phyloP scores from a whole-genome alignment of 1,140 invertebrate genomes.

The Sarcophaga peregrina region DNA sequence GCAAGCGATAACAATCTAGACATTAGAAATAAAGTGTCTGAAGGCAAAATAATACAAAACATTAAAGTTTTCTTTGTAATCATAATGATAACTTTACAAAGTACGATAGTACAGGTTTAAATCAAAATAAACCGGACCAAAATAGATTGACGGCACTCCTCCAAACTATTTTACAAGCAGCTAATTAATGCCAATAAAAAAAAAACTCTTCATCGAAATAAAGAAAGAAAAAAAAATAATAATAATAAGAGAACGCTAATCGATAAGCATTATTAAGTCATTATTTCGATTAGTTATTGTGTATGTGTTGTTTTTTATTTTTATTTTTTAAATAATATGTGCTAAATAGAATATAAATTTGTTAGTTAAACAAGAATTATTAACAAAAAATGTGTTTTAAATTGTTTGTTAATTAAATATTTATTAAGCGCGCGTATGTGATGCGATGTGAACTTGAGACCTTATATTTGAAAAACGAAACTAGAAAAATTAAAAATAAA shows the following conservation, averaged over 20 bases:
- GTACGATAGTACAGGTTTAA: too few species aligned
- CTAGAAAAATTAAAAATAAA: background rate
- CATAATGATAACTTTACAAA: too few species aligned
- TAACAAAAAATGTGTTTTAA: background rate
- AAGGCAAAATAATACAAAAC: too few species aligned
- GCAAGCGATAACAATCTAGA: too few species aligned
- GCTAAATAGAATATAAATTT: background rate
- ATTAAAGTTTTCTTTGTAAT: too few species aligned
- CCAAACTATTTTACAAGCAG: too few species aligned
- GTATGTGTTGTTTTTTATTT: too few species aligned
- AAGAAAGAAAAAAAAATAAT: background rate
- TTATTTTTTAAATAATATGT: background rate
- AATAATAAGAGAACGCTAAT: background rate
- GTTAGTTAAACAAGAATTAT: background rate
- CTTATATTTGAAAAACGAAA: background rate
- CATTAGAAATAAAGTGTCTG: too few species aligned
- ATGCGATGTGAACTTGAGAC: conserved; percentile 1
- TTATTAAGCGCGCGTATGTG: background rate
- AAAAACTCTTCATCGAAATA: background rate
- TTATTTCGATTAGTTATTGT: background rate
- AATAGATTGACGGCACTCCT: too few species aligned
- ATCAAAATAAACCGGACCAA: too few species aligned
- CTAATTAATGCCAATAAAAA: background rate
- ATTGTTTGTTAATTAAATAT: conserved; percentile 18
- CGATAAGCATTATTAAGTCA: background rate